Evolutionary conservation across 1,140 invertebrate species (phyloP), one percentile per base, ranked within the genome.

Genomic region (Drosophila teissieri): DNA sequence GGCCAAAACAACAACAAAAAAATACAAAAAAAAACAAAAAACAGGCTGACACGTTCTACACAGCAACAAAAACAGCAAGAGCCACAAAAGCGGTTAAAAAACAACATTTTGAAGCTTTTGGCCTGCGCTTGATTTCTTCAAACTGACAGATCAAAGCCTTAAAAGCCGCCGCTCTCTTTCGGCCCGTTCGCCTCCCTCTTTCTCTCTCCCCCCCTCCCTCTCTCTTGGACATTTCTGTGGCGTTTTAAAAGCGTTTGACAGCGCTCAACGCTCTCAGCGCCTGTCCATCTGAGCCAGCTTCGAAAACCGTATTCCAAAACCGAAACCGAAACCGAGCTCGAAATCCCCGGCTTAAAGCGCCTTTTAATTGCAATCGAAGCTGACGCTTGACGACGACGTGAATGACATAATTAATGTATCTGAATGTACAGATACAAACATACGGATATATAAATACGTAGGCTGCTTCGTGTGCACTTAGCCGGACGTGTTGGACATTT

Each of bases 201-300:
- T 37, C 51, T 73, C 58, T 46, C 44, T n/a, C n/a, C n/a, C n/a
- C n/a, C n/a, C n/a, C n/a, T n/a, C n/a, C n/a, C n/a, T 69, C 46
- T 63, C 36, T 39, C 51, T 73, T 60, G 76, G 76, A 88, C 84
- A 80, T 83, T 86, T 84, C 76, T 69, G 64, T 89, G 84, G 80
- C 82, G 72, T 83, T 80, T 91, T 91, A 91, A 91, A 91, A 91
- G 88, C 88, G 88, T 91, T 91, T 91, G 88, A 88, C 88, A 91
- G 84, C 88, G 85, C 77, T 80, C 70, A 78, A 79, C 74, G 79
- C 78, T 77, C 74, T 60, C 51, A 40, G 64, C 53, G 62, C 53
- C 69, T 74, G 57, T 75, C 67, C 60, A 62, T 73, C 60, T 52
- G 39, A 37, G 52, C 61, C 68, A 14, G 19, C 14, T 24, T 34